Conservation (phyloP, 35 echinoderm and acorn worm species). For the Hemicentrotus pulcherrimus region DNA sequence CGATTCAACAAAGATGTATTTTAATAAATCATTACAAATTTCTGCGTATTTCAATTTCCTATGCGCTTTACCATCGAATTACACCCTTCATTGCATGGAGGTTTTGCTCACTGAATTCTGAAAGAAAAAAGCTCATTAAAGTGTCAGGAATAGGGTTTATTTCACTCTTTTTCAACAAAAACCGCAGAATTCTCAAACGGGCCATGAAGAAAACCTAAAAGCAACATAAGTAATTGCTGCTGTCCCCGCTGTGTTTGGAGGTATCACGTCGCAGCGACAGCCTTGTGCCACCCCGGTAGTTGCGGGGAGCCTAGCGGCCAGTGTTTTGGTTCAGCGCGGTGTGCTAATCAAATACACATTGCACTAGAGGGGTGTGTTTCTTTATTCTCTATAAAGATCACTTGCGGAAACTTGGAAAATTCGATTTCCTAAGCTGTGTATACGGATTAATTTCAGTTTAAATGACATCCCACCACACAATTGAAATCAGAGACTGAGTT, state of each 20-base stretch:
- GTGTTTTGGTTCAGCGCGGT: slow-evolving; percentile 37
- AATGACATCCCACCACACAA: background rate
- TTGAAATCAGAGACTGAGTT: background rate
- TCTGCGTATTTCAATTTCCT: slow-evolving; percentile 41
- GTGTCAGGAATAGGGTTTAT: slow-evolving; percentile 15
- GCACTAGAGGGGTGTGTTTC: background rate
- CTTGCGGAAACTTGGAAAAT: slow-evolving; percentile 8
- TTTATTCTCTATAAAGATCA: background rate
- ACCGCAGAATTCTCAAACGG: slow-evolving; percentile 4
- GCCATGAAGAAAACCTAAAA: background rate
- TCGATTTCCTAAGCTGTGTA: background rate
- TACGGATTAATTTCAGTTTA: slow-evolving; percentile 3
- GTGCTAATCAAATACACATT: slow-evolving; percentile 34
- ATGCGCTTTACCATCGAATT: background rate
- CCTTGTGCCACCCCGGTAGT: slow-evolving; percentile 20
- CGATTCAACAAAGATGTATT: background rate
- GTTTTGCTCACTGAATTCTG: background rate
- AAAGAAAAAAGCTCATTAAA: background rate
- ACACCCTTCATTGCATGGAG: background rate
- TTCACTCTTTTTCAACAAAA: background rate
- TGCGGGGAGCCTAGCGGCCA: slow-evolving; percentile 6
- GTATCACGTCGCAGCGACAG: slow-evolving; percentile 23
- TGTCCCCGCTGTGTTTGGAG: background rate
- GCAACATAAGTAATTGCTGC: slow-evolving; percentile 8
- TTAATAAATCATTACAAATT: background rate